phyloP scores from a whole-genome alignment of 2,888 invertebrate genomes.

The Smittia sp. region DNA sequence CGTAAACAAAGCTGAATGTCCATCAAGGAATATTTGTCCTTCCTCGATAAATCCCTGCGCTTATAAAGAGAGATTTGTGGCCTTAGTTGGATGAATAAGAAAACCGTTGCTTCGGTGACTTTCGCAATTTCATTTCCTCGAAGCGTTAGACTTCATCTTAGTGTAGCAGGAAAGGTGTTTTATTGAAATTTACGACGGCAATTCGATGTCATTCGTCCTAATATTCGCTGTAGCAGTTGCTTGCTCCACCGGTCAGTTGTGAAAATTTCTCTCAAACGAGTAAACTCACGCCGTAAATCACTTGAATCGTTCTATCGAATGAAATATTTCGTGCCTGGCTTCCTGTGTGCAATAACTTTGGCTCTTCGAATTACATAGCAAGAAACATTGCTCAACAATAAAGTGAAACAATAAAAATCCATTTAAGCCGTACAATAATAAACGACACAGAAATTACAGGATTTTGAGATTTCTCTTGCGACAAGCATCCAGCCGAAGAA shows the following conservation, averaged over 20 bases:
- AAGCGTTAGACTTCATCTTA: too few species aligned
- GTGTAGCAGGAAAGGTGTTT: background rate
- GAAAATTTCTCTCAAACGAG: background rate
- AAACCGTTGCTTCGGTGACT: too few species aligned
- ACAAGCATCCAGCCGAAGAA: background rate
- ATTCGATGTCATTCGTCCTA: conserved; percentile 18
- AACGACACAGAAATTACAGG: conserved; percentile 6
- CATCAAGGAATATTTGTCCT: background rate
- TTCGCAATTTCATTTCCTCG: too few species aligned
- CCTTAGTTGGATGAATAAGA: too few species aligned
- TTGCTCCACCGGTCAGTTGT: background rate
- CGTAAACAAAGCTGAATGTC: background rate
- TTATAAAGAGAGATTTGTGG: background rate
- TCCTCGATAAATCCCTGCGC: background rate
- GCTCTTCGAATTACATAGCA: background rate
- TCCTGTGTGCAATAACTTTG: conserved; percentile 10
- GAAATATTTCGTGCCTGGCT: conserved; percentile 8
- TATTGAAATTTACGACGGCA: conserved; percentile 22
- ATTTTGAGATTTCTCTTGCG: background rate
- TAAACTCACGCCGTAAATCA: conserved; percentile 18
- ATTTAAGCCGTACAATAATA: conserved; percentile 17
- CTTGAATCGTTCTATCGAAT: background rate
- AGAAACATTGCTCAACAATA: conserved; percentile 9
- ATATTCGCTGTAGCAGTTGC: background rate
- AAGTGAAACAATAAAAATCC: conserved; percentile 29